Evolutionary conservation across 2,113 vertebrate species (phyloP).

Genomic region (Melanocharis versteri): DNA sequence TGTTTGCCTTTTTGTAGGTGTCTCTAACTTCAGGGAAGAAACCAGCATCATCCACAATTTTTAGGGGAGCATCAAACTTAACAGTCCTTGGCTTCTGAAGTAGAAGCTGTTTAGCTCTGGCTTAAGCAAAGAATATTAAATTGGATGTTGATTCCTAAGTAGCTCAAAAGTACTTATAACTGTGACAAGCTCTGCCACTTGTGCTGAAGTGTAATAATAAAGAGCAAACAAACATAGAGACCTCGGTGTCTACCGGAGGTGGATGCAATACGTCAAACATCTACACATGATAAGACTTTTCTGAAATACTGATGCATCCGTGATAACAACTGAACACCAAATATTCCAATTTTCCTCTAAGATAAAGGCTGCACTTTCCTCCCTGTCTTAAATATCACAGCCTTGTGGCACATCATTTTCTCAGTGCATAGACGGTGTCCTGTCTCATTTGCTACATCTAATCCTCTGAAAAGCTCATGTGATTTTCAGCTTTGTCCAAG

Average conservation of each 20-base stretch:
- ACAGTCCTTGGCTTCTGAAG: constrained; percentile 8
- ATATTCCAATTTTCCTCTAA: background rate
- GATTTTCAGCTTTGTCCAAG: constrained; percentile 52
- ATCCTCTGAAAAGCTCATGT: constrained; percentile 33
- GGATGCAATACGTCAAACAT: background rate
- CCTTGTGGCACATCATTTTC: background rate
- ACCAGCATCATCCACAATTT: background rate
- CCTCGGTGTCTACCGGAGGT: background rate
- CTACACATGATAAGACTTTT: background rate
- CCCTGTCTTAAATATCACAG: background rate
- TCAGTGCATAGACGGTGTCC: background rate
- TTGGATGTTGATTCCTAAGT: background rate
- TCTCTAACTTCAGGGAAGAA: background rate
- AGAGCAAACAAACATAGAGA: background rate
- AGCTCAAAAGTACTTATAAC: constrained; percentile 34
- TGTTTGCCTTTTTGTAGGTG: background rate
- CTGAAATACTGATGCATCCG: background rate
- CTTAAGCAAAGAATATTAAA: background rate
- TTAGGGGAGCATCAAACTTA: background rate
- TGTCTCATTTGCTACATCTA: constrained; percentile 39
- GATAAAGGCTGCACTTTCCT: background rate
- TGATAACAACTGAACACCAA: background rate
- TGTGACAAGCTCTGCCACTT: constrained; percentile 1
- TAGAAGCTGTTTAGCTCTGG: background rate
- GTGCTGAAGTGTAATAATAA: background rate